phyloP scores from a whole-genome alignment of 1,140 invertebrate genomes.

The Bombus soroeensis region DNA sequence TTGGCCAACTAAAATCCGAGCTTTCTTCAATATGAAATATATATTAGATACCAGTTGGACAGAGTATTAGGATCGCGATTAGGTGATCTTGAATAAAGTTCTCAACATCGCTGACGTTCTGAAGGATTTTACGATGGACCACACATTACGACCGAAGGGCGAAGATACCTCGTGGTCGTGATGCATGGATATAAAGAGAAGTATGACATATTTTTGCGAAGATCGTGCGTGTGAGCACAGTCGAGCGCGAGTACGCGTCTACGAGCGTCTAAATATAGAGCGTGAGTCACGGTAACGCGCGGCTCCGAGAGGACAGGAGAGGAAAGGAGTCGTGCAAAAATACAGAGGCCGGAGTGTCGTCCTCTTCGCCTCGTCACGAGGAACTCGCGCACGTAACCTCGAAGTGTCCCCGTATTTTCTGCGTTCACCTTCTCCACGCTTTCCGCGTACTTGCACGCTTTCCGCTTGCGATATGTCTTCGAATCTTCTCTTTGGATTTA shows the following conservation, averaged over 20 bases:
- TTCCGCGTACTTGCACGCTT: slow-evolving; percentile 13
- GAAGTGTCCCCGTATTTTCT: slow-evolving; percentile 22
- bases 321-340: slow-evolving; percentile 71
- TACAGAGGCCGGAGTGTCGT: slow-evolving; percentile 67
- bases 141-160: slow-evolving; percentile 64
- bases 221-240: slow-evolving; percentile 39
- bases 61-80: background rate
- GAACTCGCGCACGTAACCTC: slow-evolving; percentile 58
- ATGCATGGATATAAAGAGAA: slow-evolving; percentile 62
- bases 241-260: slow-evolving; percentile 60
- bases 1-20: too few species aligned
- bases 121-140: slow-evolving; percentile 58
- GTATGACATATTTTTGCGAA: slow-evolving; percentile 79
- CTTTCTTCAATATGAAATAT: too few species aligned
- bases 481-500: background rate
- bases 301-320: slow-evolving; percentile 26
- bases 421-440: slow-evolving; percentile 51
- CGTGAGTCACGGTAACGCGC: slow-evolving; percentile 73
- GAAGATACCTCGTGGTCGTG: slow-evolving; percentile 61
- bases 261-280: slow-evolving; percentile 77
- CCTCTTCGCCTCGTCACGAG: slow-evolving; percentile 47
- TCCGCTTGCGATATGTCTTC: background rate
- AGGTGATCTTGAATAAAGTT: background rate
- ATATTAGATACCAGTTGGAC: background rate
- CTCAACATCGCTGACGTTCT: background rate